These are phyloP conservation scores for Gymnopithys bicolor DNA, from an alignment of 2,797 vertebrate genomes.

Conservation along the genomic window DNA sequence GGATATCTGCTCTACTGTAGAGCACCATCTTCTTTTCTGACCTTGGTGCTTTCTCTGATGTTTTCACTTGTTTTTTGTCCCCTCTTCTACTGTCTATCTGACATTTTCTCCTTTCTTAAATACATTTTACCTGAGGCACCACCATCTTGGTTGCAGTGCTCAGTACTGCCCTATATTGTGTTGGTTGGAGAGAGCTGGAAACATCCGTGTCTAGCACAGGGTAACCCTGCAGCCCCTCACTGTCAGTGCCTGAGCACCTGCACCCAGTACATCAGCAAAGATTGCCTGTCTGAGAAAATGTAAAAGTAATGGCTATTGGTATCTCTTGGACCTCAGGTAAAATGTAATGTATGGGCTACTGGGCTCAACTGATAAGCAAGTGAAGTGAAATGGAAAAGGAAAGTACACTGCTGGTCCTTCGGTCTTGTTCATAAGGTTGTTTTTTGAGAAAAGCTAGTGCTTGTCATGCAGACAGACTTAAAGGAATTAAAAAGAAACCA, in stretches of 20 bases:
- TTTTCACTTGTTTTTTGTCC: fast-evolving
- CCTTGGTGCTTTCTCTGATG: neutral
- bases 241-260: fast-evolving
- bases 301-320: neutral
- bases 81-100: neutral
- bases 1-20: neutral
- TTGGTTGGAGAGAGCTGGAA: fast-evolving
- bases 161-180: fast-evolving
- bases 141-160: fast-evolving
- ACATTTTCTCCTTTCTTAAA: neutral
- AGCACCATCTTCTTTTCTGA: neutral
- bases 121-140: fast-evolving
- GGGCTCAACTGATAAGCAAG: neutral
- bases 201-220: fast-evolving
- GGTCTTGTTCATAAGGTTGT: fast-evolving
- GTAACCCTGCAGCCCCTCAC: neutral
- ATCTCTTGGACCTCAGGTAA: neutral
- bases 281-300: neutral
- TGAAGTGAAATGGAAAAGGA: neutral
- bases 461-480: neutral
- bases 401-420: neutral
- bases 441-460: neutral
- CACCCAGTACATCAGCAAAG: neutral
- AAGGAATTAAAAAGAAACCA: neutral
- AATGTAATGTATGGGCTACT: fast-evolving